Base-by-base conservation (phyloP, 1,140 invertebrate species). In the Melipona quadrifasciata region DNA sequence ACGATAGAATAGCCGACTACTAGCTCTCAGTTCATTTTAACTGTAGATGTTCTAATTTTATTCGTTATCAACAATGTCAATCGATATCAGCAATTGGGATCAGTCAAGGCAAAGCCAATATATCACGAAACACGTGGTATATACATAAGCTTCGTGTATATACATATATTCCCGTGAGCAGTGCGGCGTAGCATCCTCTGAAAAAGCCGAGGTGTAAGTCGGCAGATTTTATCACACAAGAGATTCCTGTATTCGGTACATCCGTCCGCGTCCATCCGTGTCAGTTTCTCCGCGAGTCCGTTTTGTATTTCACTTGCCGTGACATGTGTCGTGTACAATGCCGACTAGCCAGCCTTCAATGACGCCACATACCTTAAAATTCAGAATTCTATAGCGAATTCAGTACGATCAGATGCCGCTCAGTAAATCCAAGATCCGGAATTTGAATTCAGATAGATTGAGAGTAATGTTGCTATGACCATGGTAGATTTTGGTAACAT, bases 181-280 rank as follows among this genome's bases (percentile, higher is more conserved):
- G 24, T 8, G 34, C 8, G 17, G 19, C 24, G 67, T 80, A 72
- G 72, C 47, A 72, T 87, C 70, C 77, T 88, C 82, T 72, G 86
- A 71, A 57, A 84, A 39, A 77, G 80, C 17, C 80, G 87, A 90
- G 89, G 88, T 90, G 89, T 89, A 89, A 83, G 88, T 87, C 89
- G 89, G 89, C 71, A 90, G 89, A 90, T 90, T 82, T 86, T 90
- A 90, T 90, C 89, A 77, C 81, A 90, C 81, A 90, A 81, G 81
- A 90, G 86, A 90, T 90, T 90, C 89, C 86, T 90, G 86, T 87
- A 86, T 83, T 84, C 70, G 82, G 87, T 87, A 78, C 87, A 76
- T 89, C 71, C 17, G 27, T 67, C 27, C 65, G n/a, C 77, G 79
- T 90, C 51, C 17, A 19, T 67, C 27, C 65, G 61, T 73, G 79